A percentile compares a stretch with the other conserved stretches of the same genome.
Evolutionary conservation across 2,797 vertebrate genomes (phyloP).

Genomic region (Sardinella longiceps): DNA sequence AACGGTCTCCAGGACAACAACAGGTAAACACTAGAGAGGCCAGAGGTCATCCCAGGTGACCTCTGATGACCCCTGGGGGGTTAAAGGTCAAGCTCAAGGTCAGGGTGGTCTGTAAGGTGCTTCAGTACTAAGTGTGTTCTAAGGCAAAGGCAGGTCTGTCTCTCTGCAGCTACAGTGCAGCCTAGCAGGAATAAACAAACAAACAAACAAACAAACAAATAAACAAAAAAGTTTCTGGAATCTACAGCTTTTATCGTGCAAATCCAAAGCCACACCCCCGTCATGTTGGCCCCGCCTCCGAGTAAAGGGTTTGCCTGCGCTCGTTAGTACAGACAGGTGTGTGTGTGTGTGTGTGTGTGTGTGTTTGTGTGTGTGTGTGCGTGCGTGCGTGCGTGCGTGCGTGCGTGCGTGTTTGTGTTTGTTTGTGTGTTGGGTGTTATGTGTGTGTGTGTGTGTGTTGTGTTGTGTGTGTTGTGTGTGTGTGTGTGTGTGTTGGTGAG

Average conservation of each 20-base stretch:
- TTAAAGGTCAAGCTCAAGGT: conserved; percentile 22
- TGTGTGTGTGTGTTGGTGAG: conserved; percentile 32
- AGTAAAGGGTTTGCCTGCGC: background rate
- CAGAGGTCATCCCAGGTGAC: background rate
- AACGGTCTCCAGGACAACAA: background rate
- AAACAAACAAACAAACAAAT: conserved; percentile 34
- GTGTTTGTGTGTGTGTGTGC: too few species aligned
- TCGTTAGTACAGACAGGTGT: background rate
- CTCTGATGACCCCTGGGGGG: background rate
- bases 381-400: too few species aligned
- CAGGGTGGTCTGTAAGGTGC: conserved; percentile 10
- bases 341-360: background rate
- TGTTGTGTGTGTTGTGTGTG: too few species aligned
- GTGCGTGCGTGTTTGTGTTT: too few species aligned
- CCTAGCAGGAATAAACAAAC: conserved; percentile 54
- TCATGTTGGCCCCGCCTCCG: background rate
- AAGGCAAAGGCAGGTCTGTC: conserved; percentile 77
- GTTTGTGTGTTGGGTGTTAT: too few species aligned
- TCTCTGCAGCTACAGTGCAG: conserved; percentile 73
- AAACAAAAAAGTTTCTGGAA: conserved; percentile 42
- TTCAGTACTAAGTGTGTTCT: conserved; percentile 71
- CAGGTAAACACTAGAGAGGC: conserved; percentile 13
- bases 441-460: too few species aligned
- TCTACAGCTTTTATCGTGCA: conserved; percentile 2
- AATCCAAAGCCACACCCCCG: background rate